Base-by-base conservation (phyloP, 1,140 invertebrate species). In the Camponotus floridanus region DNA sequence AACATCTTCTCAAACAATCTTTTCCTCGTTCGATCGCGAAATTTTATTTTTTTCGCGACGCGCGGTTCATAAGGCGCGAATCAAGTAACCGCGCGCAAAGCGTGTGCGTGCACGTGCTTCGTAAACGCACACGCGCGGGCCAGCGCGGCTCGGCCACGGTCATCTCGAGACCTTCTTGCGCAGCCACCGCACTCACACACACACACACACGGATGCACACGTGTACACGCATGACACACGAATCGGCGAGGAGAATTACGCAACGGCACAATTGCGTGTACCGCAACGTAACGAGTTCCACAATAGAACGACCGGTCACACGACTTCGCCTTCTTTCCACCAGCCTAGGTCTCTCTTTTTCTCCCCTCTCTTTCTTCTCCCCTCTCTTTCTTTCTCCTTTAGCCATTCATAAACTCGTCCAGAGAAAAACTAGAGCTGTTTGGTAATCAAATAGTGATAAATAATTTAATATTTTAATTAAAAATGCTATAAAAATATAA, bases 151-250 rank as follows among this genome's bases (percentile, higher is more conserved):
- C 91, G 94, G 93, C 92, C 92, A 94, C 92, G 93, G 93, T 93
- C 94, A 92, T 87, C 91, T 86, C 91, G 92, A 92, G 93, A 92
- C 93, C 93, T 93, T 94, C 92, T 91, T 81, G 87, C 84, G 59
- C 62, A 83, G 59, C 68, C 39, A 42, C 26, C 48, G 15, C 31
- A 45, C 26, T 36, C 86, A 81, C 68, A 91, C 68, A 51, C 78
- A 71, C 78, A 48, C 11, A 48, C n/a, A 26, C 26, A 26, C 26
- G 26, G 26, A 26, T 26, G 1, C 45, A 48, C 13, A 48, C 45
- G 13, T 3, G 13, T 1, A 45, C 15, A 51, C 13, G 48, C 48
- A 15, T 51, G 48, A 51, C 15, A 51, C 48, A 5, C 48, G 48
- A 51, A 21, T 55, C 59, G 59, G 26, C 33, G 70, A 76, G 33